phyloP scores from a whole-genome alignment of 2,113 vertebrate species.

The Proteles cristata region DNA sequence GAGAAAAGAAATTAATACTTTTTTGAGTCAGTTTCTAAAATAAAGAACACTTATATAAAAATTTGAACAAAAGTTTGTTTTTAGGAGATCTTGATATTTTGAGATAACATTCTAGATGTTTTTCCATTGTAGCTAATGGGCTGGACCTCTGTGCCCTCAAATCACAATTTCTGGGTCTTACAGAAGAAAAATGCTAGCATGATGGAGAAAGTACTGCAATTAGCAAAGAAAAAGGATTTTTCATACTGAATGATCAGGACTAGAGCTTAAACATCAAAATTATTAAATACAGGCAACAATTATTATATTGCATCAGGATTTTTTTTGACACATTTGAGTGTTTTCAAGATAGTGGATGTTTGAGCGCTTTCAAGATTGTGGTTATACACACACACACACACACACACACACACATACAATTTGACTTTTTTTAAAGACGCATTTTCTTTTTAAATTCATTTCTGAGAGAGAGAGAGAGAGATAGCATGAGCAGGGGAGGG shows the following conservation, averaged over 20 bases:
- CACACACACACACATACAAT: background rate
- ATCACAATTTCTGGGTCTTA: background rate
- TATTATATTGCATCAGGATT: background rate
- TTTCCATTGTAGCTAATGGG: background rate
- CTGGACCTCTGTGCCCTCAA: background rate
- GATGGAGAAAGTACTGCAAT: background rate
- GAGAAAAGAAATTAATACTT: conserved; percentile 31
- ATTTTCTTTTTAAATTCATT: too few species aligned
- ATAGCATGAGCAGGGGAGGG: too few species aligned
- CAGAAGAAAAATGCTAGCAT: background rate
- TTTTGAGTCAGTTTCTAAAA: conserved; percentile 17
- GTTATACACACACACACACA: too few species aligned
- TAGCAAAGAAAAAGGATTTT: background rate
- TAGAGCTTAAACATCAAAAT: background rate
- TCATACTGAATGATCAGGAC: background rate
- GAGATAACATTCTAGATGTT: background rate
- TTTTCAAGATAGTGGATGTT: background rate
- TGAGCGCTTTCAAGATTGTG: too few species aligned
- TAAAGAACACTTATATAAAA: background rate
- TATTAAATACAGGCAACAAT: background rate
- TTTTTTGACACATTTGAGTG: background rate
- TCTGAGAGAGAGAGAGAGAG: too few species aligned
- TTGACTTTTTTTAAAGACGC: background rate
- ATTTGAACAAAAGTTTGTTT: conserved; percentile 31
- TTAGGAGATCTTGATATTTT: conserved; percentile 8